A percentile compares a stretch with the other conserved stretches of the same genome.
These are phyloP conservation scores for Microcebus tavaratra DNA, from an alignment of 2,113 vertebrate genomes.

Conservation along the genomic window DNA sequence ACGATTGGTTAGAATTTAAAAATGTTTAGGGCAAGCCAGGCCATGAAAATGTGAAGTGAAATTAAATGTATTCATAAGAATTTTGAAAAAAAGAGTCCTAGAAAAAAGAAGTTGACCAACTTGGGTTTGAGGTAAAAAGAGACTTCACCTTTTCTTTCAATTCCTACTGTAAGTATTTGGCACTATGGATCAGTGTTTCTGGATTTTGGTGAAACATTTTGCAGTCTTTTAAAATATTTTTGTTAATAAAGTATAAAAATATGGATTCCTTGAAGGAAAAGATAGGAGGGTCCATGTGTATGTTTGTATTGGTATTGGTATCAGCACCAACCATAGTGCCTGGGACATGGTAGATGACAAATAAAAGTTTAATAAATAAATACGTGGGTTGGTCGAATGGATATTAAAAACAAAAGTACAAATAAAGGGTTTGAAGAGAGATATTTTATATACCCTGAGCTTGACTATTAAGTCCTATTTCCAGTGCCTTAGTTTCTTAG, in stretches of 20 bases:
- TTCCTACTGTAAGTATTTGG: neutral
- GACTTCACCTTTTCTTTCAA: neutral
- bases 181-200: neutral
- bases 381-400: neutral
- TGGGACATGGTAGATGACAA: neutral
- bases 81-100: neutral
- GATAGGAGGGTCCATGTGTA: neutral
- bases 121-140: neutral
- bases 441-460: neutral
- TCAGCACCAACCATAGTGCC: neutral
- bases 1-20: conserved; percentile 41
- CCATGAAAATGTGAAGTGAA: neutral
- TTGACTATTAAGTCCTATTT: neutral
- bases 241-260: conserved; percentile 15
- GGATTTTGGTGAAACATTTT: conserved; percentile 13
- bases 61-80: neutral
- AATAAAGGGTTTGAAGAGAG: conserved; percentile 8
- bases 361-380: neutral
- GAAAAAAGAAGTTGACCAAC: neutral
- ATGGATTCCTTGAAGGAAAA: neutral
- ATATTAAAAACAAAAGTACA: neutral
- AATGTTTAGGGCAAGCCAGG: neutral
- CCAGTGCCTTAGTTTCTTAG: neutral
- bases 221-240: neutral
- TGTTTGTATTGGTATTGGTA: neutral